These are phyloP conservation scores for Macropodus opercularis DNA, from an alignment of 2,797 vertebrate genomes.

Conservation along the genomic window DNA sequence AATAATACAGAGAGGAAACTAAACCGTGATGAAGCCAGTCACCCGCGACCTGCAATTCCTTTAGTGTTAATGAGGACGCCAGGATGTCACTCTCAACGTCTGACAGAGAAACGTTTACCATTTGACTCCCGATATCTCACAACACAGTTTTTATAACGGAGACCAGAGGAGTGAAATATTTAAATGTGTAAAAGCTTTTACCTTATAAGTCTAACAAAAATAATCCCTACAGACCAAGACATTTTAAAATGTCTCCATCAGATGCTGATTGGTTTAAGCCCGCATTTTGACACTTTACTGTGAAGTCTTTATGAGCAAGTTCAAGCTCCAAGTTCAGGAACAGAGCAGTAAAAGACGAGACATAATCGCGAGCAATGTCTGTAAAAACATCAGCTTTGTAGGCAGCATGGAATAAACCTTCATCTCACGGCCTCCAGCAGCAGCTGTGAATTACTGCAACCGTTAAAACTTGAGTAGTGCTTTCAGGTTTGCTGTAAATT, in stretches of 20 bases:
- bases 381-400: slow-evolving; percentile 22
- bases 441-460: slow-evolving; percentile 49
- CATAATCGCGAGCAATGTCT: slow-evolving; percentile 34
- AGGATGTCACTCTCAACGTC: slow-evolving; percentile 34
- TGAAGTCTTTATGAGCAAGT: slow-evolving; percentile 34
- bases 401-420: slow-evolving; percentile 18
- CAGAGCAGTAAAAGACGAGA: slow-evolving; percentile 19
- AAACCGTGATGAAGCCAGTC: slow-evolving; percentile 62
- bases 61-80: slow-evolving; percentile 35
- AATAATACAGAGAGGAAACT: slow-evolving; percentile 69
- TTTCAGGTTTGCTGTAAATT: slow-evolving; percentile 38
- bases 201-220: slow-evolving; percentile 3
- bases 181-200: slow-evolving; percentile 4
- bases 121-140: slow-evolving; percentile 28
- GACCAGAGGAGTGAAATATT: not conserved
- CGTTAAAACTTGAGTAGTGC: slow-evolving; percentile 27
- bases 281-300: slow-evolving; percentile 30
- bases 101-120: slow-evolving; percentile 33
- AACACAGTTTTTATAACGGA: not conserved
- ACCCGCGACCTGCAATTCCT: slow-evolving; percentile 58
- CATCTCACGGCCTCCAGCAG: slow-evolving; percentile 28
- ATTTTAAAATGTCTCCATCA: slow-evolving; percentile 23
- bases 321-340: slow-evolving; percentile 15
- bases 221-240: not conserved
- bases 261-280: not conserved